These are phyloP conservation scores for Morone chrysops DNA, from an alignment of 2,113 vertebrate species.

Conservation along the genomic window DNA sequence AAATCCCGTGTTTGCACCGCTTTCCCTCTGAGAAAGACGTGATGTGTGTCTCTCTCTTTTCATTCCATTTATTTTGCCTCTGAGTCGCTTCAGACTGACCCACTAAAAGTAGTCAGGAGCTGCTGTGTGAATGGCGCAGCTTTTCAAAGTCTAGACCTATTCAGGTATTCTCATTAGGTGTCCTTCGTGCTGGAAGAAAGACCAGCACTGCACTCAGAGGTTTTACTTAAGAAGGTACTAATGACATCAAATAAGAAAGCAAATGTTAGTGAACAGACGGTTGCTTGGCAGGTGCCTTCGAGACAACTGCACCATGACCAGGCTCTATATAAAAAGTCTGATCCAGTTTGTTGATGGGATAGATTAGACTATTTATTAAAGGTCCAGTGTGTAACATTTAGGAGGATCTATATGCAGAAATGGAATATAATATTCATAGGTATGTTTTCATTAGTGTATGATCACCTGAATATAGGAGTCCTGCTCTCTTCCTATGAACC, in stretches of 20 bases:
- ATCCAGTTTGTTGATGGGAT: background rate
- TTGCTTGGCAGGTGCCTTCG: background rate
- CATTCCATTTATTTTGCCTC: background rate
- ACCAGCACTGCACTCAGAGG: background rate
- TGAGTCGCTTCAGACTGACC: slow-evolving; percentile 5
- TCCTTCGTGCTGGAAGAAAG: slow-evolving; percentile 35
- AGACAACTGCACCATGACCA: background rate
- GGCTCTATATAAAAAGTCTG: background rate
- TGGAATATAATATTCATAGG: too few species aligned
- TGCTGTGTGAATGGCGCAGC: slow-evolving; percentile 14
- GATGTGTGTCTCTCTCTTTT: background rate
- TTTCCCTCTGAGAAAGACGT: slow-evolving; percentile 14
- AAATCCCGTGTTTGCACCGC: slow-evolving; percentile 39
- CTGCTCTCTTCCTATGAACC: too few species aligned
- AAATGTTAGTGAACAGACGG: slow-evolving; percentile 2
- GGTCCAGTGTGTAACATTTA: too few species aligned
- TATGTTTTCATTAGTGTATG: too few species aligned
- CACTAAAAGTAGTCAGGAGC: slow-evolving; percentile 27
- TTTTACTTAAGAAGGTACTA: background rate
- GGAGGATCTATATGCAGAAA: too few species aligned
- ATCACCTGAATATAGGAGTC: too few species aligned
- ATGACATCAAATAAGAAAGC: background rate
- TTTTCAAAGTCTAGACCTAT: slow-evolving; percentile 53
- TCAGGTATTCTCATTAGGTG: slow-evolving; percentile 35
- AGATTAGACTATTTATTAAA: background rate